Evolutionary conservation across 2,888 invertebrate genomes (phyloP), one percentile per base, ranked within the genome.

Genomic region (Lasius platythorax): DNA sequence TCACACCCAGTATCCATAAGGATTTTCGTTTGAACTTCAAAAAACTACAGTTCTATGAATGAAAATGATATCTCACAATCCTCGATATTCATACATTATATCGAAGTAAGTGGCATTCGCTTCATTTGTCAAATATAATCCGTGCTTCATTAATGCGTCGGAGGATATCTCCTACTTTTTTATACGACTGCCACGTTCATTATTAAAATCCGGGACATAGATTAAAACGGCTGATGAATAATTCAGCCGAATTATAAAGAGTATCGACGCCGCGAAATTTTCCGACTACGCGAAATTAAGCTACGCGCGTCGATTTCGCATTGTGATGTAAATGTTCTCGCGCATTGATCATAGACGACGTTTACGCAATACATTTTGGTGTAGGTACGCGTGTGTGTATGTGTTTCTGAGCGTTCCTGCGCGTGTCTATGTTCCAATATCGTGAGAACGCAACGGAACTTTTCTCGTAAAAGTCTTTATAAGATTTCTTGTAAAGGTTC

Each of bases 401-500:
- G 8, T 53, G n/a, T 50, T 43, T 68, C 8, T 28, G 23, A 53
- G 33, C 40, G 68, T 58, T 58, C 9, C 70, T 33, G 70, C 30
- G 78, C 70, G 70, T 43, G 58, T 79, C 30, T 18, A 40, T 72
- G 72, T 81, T 81, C 61, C 79, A 72, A 81, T 81, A 81, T 81
- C 72, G 73, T 61, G 61, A 46, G 33, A 81, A 61, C 79, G 79
- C 61, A 72, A 72, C 61, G 73, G 79, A 81, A 81, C 79, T 81
- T 81, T 81, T 81, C 79, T 81, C 79, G 79, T 81, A 81, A 81
- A 81, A 81, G 72, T 81, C 79, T 72, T 81, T 81, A 81, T 72
- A 81, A 81, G 73, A 72, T 81, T 81, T 81, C 79, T 43, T 61
- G 79, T 61, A 72, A 72, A 72, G 79, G 79, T 81, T 61, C 46